These are phyloP conservation scores for Macrotrachela quadricornifera DNA, from an alignment of 1,140 invertebrate species.

Conservation along the genomic window DNA sequence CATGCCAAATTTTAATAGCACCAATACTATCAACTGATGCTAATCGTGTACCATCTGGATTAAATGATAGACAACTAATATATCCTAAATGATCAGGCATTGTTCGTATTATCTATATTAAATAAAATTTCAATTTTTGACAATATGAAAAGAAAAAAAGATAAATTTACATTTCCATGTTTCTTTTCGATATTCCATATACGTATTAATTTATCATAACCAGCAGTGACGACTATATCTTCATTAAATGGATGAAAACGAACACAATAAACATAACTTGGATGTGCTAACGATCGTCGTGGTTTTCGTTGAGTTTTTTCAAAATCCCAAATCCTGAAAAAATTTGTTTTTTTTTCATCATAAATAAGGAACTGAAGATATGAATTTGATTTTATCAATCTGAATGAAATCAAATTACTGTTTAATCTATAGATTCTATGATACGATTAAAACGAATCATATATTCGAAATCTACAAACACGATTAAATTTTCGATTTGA, in stretches of 20 bases:
- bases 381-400: no score
- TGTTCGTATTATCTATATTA: neutral
- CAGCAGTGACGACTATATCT: conserved; percentile 36
- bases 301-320: neutral
- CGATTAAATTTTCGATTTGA: no score
- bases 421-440: no score
- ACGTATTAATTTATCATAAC: conserved; percentile 39
- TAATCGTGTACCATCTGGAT: conserved; percentile 23
- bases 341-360: no score
- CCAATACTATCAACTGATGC: conserved; percentile 38
- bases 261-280: conserved; percentile 42
- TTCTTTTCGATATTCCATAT: conserved; percentile 34
- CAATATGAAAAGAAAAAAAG: neutral
- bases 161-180: conserved; percentile 4
- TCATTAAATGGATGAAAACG: conserved; percentile 34
- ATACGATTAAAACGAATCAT: no score
- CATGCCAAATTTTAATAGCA: conserved; percentile 34
- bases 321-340: neutral
- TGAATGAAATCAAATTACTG: no score
- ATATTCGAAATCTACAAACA: no score
- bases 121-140: neutral
- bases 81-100: conserved; percentile 20
- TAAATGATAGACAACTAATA: conserved; percentile 37
- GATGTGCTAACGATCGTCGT: conserved; percentile 29
- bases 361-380: no score